These are phyloP conservation scores for Trachelus tabidus DNA, from an alignment of 2,888 invertebrate genomes.

Conservation along the genomic window DNA sequence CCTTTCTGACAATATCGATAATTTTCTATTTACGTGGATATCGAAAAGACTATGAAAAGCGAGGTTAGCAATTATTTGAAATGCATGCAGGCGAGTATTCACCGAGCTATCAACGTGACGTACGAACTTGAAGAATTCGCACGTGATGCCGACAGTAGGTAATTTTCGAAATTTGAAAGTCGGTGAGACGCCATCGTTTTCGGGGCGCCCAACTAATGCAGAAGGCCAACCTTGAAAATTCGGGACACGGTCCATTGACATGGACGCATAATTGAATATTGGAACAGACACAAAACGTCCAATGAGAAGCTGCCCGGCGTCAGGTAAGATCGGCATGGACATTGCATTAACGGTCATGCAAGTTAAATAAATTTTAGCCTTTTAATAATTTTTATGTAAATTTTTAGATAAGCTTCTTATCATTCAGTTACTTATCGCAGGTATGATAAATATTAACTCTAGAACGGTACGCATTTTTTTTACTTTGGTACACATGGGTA, in stretches of 20 bases:
- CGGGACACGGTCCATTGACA: background rate
- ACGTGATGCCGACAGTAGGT: background rate
- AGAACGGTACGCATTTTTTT: no score
- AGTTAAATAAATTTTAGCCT: slow-evolving; percentile 23
- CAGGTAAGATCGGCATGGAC: background rate
- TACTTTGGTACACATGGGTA: no score
- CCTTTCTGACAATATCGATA: background rate
- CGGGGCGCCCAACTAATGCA: background rate
- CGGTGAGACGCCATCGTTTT: background rate
- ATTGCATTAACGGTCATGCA: slow-evolving; percentile 12
- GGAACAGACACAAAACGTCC: background rate
- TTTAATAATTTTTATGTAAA: slow-evolving; percentile 3
- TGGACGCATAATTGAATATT: background rate
- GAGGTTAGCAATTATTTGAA: background rate
- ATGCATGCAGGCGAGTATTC: background rate
- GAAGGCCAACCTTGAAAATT: background rate
- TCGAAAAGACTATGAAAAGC: background rate
- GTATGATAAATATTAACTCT: no score
- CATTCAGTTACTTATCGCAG: background rate
- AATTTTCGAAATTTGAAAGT: background rate
- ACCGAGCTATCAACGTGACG: background rate
- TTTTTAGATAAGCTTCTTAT: background rate
- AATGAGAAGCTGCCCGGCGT: background rate
- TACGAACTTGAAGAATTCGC: background rate
- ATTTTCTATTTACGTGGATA: background rate